Evolutionary conservation across 64 coral and sea anemone species (phyloP).

Genomic region (Porites lutea): DNA sequence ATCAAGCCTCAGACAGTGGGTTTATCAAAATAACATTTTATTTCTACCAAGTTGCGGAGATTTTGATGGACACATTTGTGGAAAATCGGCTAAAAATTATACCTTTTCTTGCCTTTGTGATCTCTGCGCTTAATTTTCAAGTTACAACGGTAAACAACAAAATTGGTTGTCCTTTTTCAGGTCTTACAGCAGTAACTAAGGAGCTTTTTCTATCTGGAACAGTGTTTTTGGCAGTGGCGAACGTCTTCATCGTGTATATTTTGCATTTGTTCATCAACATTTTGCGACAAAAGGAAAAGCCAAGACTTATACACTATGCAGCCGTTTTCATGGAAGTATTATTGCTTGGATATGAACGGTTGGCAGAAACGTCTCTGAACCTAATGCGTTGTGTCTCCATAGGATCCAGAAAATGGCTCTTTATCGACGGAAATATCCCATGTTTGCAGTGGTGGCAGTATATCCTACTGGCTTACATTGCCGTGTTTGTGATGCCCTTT

Average conservation of each 20-base stretch:
- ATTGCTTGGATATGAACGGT: conserved; percentile 42
- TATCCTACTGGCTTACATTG: conserved; percentile 45
- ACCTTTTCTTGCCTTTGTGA: not conserved
- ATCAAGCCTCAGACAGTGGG: not conserved
- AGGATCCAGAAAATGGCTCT: not conserved
- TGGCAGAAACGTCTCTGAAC: too few relatives aligned
- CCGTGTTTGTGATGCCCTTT: conserved; percentile 67
- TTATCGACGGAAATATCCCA: too few relatives aligned
- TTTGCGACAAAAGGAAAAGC: not conserved
- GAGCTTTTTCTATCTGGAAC: conserved; percentile 43
- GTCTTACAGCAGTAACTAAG: conserved; percentile 41
- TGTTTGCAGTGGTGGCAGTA: conserved; percentile 64
- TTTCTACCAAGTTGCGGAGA: conserved; percentile 6
- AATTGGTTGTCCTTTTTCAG: conserved; percentile 55
- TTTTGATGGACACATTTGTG: not conserved
- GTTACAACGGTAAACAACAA: not conserved
- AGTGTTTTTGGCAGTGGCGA: conserved; percentile 35
- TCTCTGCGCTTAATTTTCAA: conserved; percentile 29
- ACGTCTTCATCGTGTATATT: conserved; percentile 1
- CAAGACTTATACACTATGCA: conserved; percentile 36
- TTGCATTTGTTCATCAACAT: not conserved
- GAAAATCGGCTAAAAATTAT: not conserved
- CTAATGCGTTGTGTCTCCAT: conserved; percentile 14
- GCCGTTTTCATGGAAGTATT: conserved; percentile 73
- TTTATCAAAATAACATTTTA: conserved; percentile 35